Evolutionary conservation across 2,888 invertebrate genomes (phyloP), one percentile per base, ranked within the genome.

Genomic region (Ceratothoa steindachneri): DNA sequence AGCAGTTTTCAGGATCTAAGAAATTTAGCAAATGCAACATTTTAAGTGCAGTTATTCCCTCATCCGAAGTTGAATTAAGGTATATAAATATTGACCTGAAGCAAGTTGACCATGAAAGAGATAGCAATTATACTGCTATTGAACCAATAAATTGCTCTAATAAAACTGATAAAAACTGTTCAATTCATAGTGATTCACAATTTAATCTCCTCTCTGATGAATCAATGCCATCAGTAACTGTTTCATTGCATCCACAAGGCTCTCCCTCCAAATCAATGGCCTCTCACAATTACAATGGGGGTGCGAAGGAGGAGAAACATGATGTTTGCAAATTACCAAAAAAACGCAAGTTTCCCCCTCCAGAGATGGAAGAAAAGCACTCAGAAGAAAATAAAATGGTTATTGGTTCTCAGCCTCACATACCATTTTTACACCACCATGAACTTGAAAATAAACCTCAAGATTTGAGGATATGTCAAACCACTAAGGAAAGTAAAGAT

Each of bases 261-360:
- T 24, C 60, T 60, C 24, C 60, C 60, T 24, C 60, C 19, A 60
- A n/a, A 24, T 60, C 60, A 60, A 60, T 60, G 60, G n/a, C 60
- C 60, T 60, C 60, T 60, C 19, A 60, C 27, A 60, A 60, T 60
- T 22, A 60, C 24, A 60, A 60, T 24, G 3, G 12, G 27, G 27
- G 9, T 60, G 2, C 24, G 24, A 60, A 60, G 60, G 60, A 60
- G 24, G 64, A 30, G 28, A 31, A 53, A 41, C 76, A 78, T 52
- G 80, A 81, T 69, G 87, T 87, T 76, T 86, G 87, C 81, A 93
- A 93, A 84, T 89, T 96, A 83, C 97, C 97, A 74, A 97, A 97
- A 86, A 97, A 97, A 86, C 89, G 97, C 80, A 94, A 94, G 86
- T 93, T 90, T 83, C 90, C 91, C 84, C 90, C 90, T 64, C 89